Conservation (phyloP, 2,113 vertebrate species). For the Orientallactaga bullata region DNA sequence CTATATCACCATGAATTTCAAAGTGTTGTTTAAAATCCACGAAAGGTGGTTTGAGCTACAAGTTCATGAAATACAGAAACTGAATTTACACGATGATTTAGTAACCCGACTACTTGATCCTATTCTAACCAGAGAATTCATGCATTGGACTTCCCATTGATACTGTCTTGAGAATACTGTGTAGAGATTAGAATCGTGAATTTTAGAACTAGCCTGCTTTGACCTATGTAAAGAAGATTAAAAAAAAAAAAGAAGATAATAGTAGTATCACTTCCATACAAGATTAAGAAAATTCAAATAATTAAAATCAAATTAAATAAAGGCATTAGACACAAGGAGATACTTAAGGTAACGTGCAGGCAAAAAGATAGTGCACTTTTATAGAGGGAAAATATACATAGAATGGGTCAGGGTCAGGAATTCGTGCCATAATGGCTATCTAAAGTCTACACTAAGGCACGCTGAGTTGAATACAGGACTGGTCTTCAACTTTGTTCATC, state of each 20-base stretch:
- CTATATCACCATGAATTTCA: constrained; percentile 31
- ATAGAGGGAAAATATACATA: background rate
- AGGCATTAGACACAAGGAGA: background rate
- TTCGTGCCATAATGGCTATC: background rate
- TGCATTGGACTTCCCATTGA: constrained; percentile 56
- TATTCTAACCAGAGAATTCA: constrained; percentile 38
- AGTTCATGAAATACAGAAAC: constrained; percentile 35
- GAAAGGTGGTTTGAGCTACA: constrained; percentile 49
- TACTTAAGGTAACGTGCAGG: background rate
- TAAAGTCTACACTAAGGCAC: background rate
- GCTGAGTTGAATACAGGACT: background rate
- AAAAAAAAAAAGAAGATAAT: too few species aligned
- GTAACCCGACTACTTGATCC: constrained; percentile 37
- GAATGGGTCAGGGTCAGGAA: background rate
- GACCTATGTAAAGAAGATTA: too few species aligned
- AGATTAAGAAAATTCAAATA: constrained; percentile 11
- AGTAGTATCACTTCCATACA: background rate
- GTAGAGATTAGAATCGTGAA: constrained; percentile 27
- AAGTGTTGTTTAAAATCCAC: constrained; percentile 55
- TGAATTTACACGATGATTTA: constrained; percentile 31
- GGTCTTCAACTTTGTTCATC: background rate
- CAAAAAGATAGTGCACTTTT: background rate
- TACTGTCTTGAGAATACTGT: background rate
- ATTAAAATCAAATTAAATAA: background rate
- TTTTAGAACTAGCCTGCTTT: background rate